A percentile compares a stretch with the other conserved stretches of the same genome.
phyloP scores from a whole-genome alignment of 1,140 invertebrate genomes.

The Drosophila suzukii region DNA sequence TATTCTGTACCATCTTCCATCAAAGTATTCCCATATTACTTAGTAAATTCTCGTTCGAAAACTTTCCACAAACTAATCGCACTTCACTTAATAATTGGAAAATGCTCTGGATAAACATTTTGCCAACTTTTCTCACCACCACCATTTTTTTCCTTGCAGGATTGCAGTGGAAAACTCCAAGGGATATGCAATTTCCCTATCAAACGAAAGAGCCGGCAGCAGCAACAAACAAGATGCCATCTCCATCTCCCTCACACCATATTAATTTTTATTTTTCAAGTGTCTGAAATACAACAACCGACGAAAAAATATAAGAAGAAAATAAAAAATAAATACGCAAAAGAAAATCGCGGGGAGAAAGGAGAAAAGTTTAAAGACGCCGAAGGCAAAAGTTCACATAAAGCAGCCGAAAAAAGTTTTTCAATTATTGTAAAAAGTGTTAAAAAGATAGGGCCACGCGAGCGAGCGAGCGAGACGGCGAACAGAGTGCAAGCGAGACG shows the following conservation, averaged over 20 bases:
- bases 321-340: slow-evolving; percentile 17
- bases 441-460: slow-evolving; percentile 57
- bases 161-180: slow-evolving; percentile 18
- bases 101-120: slow-evolving; percentile 34
- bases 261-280: slow-evolving; percentile 75
- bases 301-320: slow-evolving; percentile 20
- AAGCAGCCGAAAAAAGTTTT: slow-evolving; percentile 74
- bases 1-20: too few relatives aligned
- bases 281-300: slow-evolving; percentile 57
- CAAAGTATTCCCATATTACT: background rate
- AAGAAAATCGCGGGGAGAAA: slow-evolving; percentile 44
- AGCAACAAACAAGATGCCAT: slow-evolving; percentile 5
- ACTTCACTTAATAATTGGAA: slow-evolving; percentile 28
- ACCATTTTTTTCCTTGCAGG: slow-evolving; percentile 36
- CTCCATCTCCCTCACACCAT: slow-evolving; percentile 32
- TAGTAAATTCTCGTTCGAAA: slow-evolving; percentile 1
- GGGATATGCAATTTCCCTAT: slow-evolving; percentile 41
- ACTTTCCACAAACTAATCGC: slow-evolving; percentile 11
- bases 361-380: slow-evolving; percentile 52
- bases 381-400: slow-evolving; percentile 73
- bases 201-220: slow-evolving; percentile 21
- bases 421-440: slow-evolving; percentile 82
- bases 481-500: slow-evolving; percentile 12
- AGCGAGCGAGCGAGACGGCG: slow-evolving; percentile 10
- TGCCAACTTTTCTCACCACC: slow-evolving; percentile 21